Evolutionary conservation across 2,113 vertebrate species (phyloP), one percentile per base, ranked within the genome.

Genomic region (Crotalus tigris): DNA sequence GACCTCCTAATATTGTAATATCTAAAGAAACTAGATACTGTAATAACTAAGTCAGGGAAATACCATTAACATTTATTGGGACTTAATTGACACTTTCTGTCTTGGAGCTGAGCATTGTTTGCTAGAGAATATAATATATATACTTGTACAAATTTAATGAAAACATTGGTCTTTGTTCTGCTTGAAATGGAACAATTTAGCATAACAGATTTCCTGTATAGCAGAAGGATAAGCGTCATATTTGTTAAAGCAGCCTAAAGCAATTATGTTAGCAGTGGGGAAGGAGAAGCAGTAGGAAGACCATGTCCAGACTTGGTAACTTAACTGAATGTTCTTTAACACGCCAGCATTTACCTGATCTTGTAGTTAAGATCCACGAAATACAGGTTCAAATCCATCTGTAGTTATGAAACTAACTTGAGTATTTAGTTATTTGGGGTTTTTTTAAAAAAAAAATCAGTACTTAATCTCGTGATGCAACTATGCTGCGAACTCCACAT

Each of bases 21-120:
- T 94, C n/a, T 44, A 23, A 95, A 90, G 69, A 95, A 96, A 87
- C 29, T 10, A 93, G 39, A 93, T 81, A 75, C 33, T 10, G 59
- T 26, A 88, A n/a, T n/a, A 93, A 59, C 9, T 94, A 94, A 4
- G 49, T 6, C 54, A n/a, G 90, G 54, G 90, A 95, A 94, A 90
- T 61, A 90, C 23, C 61, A 87, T 95, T 88, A 51, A 90, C 19
- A 49, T 93, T 91, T 24, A 88, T 29, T 0, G n/a, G 39, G 58
- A 53, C 39, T 51, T 59, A 90, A 85, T 55, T 23, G 55, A 7
- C 12, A 90, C 85, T 90, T 92, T 58, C 88, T 61, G 11, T 90
- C 75, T 88, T 49, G 13, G 49, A 94, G 69, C 4, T 95, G 54
- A 75, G 29, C 21, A 85, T 44, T 26, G 58, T 15, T 10, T 69